These are phyloP conservation scores for Podarcis siculus DNA, from an alignment of 2,797 vertebrate species.

Conservation along the genomic window DNA sequence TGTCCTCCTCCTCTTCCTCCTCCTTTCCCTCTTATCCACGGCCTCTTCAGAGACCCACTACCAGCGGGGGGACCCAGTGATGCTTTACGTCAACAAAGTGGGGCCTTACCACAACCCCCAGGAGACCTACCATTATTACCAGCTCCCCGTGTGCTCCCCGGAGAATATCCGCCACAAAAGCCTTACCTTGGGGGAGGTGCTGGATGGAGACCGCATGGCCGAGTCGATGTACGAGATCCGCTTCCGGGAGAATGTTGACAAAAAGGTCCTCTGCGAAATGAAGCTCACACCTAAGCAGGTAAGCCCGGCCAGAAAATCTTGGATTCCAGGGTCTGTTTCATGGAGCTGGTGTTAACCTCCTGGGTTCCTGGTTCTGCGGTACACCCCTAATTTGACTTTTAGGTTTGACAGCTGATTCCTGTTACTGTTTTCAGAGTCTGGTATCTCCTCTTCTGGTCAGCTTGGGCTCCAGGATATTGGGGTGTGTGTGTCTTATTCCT, in stretches of 20 bases:
- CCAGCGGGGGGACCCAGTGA: slow-evolving; percentile 84
- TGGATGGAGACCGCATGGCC: slow-evolving; percentile 94
- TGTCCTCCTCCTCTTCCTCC: slow-evolving; percentile 50
- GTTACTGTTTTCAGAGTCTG: background rate
- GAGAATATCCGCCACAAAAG: slow-evolving; percentile 91
- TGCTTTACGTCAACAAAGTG: slow-evolving; percentile 94
- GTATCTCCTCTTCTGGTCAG: background rate
- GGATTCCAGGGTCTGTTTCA: background rate
- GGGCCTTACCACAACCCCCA: slow-evolving; percentile 95
- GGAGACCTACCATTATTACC: slow-evolving; percentile 96
- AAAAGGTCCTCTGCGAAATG: slow-evolving; percentile 83
- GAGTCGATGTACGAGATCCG: slow-evolving; percentile 88
- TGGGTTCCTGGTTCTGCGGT: too few species aligned
- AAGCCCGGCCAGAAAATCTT: background rate
- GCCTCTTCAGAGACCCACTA: slow-evolving; percentile 79
- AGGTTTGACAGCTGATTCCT: background rate
- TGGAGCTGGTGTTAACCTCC: accelerated
- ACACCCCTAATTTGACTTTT: too few species aligned
- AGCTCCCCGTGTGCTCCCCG: slow-evolving; percentile 91
- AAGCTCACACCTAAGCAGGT: slow-evolving; percentile 78
- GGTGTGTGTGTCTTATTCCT: too few species aligned
- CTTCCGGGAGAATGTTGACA: slow-evolving; percentile 86
- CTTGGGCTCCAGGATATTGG: background rate
- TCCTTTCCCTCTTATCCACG: slow-evolving; percentile 70
- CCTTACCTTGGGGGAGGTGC: slow-evolving; percentile 90